Conservation (phyloP, 2,888 invertebrate genomes). For the Heteromyza rotundicornis region DNA sequence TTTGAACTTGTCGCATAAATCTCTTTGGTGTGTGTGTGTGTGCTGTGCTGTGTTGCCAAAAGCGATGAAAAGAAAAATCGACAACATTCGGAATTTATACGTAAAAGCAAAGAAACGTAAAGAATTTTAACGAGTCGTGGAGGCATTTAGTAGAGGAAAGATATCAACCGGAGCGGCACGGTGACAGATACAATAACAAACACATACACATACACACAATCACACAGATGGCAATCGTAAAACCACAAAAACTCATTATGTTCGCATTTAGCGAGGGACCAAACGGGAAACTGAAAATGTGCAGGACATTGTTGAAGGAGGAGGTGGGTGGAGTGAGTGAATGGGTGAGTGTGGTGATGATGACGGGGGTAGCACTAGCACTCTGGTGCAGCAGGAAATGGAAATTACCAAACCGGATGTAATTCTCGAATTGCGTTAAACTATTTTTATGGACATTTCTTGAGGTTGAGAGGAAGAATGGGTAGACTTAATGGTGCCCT, state of each 20-base stretch:
- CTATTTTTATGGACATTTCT: conserved; percentile 5
- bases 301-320: too few relatives aligned
- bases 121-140: conserved; percentile 3
- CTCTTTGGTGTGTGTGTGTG: background rate
- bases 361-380: too few relatives aligned
- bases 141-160: background rate
- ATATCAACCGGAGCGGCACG: background rate
- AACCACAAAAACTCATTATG: conserved; percentile 33
- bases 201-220: background rate
- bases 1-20: background rate
- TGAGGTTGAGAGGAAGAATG: too few relatives aligned
- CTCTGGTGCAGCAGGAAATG: background rate
- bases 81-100: background rate
- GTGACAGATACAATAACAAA: too few relatives aligned
- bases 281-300: too few relatives aligned
- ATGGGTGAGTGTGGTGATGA: too few relatives aligned
- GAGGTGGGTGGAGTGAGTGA: too few relatives aligned
- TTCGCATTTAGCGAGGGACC: conserved; percentile 33
- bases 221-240: background rate
- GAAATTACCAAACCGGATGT: background rate
- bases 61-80: background rate
- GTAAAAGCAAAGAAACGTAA: background rate
- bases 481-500: too few relatives aligned
- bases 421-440: background rate
- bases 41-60: background rate